Percentiles rank a stretch among this genome's conserved stretches.
These are phyloP conservation scores for Peromyscus attwateri DNA, from an alignment of 2,797 vertebrate genomes.

Conservation along the genomic window DNA sequence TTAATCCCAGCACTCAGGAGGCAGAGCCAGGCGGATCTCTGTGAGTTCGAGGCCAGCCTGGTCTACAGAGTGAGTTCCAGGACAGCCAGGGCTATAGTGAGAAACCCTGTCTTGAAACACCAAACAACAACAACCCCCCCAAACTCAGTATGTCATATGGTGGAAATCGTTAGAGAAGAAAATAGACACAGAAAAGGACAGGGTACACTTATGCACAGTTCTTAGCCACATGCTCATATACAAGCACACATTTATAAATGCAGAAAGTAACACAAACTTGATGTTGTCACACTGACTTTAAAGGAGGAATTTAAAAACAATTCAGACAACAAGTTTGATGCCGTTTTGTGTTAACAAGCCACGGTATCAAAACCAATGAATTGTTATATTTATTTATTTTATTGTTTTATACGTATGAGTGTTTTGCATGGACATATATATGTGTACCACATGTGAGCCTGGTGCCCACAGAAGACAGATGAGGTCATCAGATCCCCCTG, in stretches of 20 bases:
- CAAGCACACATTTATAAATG: background rate
- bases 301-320: background rate
- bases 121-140: background rate
- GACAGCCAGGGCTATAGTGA: background rate
- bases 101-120: background rate
- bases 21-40: background rate
- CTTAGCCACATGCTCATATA: no score
- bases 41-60: background rate
- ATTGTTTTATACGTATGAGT: background rate
- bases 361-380: background rate
- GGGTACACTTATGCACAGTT: background rate
- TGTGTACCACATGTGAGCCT: background rate
- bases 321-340: background rate
- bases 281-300: background rate
- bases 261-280: background rate
- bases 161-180: background rate
- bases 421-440: background rate
- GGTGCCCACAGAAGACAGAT: background rate
- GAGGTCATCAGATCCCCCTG: background rate
- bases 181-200: background rate
- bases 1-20: background rate
- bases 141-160: background rate
- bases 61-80: background rate
- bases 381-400: background rate
- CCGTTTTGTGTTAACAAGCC: background rate